Conservation (phyloP, 1,140 invertebrate genomes). For the Pseudomyrmex pallidus region DNA sequence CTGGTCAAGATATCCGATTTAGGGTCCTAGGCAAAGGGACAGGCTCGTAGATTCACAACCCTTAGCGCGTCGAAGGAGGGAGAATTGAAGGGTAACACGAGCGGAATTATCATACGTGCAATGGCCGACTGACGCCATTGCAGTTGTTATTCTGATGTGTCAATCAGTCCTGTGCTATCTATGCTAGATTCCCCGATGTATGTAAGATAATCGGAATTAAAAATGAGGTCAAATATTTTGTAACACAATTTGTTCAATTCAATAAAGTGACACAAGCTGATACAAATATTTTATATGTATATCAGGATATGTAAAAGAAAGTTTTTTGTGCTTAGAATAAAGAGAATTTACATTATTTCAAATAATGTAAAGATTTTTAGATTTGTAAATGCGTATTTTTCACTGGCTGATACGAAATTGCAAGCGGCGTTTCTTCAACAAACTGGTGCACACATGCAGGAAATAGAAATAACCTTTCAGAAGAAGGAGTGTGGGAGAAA, state of each 20-base stretch:
- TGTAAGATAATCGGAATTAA: neutral
- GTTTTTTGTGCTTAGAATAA: neutral
- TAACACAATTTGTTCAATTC: constrained; percentile 41
- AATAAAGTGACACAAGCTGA: neutral
- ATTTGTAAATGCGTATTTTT: neutral
- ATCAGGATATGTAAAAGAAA: neutral
- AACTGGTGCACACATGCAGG: constrained; percentile 43
- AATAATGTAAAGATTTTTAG: neutral
- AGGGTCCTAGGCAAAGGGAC: constrained; percentile 12
- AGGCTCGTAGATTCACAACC: constrained; percentile 39
- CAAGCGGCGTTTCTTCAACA: constrained; percentile 34
- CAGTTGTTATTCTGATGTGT: constrained; percentile 51
- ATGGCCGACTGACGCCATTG: constrained; percentile 63
- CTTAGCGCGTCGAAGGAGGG: constrained; percentile 27
- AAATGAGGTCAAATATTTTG: constrained; percentile 1
- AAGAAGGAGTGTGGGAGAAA: constrained; percentile 41
- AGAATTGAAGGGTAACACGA: constrained; percentile 59
- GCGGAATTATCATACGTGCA: constrained; percentile 34
- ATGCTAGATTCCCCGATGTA: neutral
- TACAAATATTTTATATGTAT: constrained; percentile 6
- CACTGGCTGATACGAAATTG: constrained; percentile 21
- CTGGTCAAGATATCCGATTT: constrained; percentile 59
- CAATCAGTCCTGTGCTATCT: constrained; percentile 44
- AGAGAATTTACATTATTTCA: neutral
- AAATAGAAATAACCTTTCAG: constrained; percentile 53